These are phyloP conservation scores for Pantelozetes paolii DNA, from an alignment of 2,888 invertebrate genomes.

Conservation along the genomic window DNA sequence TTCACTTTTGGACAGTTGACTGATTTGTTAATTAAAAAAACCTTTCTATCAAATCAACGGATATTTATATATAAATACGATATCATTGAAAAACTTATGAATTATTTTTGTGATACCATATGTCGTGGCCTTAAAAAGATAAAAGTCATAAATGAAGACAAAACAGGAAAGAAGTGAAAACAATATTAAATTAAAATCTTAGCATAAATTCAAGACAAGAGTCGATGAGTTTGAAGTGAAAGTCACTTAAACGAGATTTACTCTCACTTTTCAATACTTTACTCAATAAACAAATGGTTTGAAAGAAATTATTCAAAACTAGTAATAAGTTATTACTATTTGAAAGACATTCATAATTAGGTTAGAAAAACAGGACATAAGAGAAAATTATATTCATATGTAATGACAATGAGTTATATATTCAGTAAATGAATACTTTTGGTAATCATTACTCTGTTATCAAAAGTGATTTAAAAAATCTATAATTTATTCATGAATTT, in stretches of 20 bases:
- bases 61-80: slow-evolving; percentile 6
- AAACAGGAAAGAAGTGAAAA: too few relatives aligned
- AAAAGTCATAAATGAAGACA: too few relatives aligned
- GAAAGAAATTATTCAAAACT: background rate
- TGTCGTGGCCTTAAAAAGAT: too few relatives aligned
- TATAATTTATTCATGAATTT: background rate
- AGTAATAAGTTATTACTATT: background rate
- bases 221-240: background rate
- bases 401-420: slow-evolving; percentile 7
- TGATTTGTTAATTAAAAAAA: background rate
- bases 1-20: background rate
- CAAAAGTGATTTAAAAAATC: too few relatives aligned
- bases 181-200: too few relatives aligned
- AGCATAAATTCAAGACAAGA: background rate
- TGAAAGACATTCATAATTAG: slow-evolving; percentile 4
- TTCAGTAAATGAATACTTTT: background rate
- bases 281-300: background rate
- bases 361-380: slow-evolving; percentile 16
- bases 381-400: background rate
- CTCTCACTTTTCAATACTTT: background rate
- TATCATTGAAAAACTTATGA: too few relatives aligned
- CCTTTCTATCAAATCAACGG: background rate
- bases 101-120: too few relatives aligned
- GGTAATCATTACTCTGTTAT: background rate
- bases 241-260: background rate